Conservation (phyloP, 2,888 invertebrate genomes). For the Stratiomys singularior region DNA sequence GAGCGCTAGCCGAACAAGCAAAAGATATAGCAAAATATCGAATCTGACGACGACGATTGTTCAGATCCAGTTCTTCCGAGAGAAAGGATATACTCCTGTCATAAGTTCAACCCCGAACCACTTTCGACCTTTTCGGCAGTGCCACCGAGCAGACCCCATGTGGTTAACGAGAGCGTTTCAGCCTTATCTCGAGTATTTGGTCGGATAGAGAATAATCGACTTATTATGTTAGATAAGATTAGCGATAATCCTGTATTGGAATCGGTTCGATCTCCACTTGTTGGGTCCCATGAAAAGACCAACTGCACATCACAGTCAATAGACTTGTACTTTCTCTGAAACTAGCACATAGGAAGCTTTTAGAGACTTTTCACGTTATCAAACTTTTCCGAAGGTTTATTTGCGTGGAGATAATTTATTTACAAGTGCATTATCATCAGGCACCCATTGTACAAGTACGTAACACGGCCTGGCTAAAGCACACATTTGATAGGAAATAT, state of each 20-base stretch:
- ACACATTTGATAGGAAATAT: not conserved
- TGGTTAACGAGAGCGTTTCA: not conserved
- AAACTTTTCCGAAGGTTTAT: not conserved
- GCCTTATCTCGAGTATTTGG: not conserved
- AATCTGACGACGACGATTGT: not conserved
- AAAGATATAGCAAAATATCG: not conserved
- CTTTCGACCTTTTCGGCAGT: not conserved
- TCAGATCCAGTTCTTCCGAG: not conserved
- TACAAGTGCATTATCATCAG: not conserved
- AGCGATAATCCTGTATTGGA: slow-evolving; percentile 6
- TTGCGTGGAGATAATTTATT: not conserved
- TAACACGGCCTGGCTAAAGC: too few species aligned
- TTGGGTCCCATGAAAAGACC: not conserved
- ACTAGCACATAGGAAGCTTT: too few species aligned
- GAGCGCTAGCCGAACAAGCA: not conserved
- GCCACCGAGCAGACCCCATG: too few species aligned
- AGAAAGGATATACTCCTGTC: not conserved
- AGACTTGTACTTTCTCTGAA: too few species aligned
- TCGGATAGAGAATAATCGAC: slow-evolving; percentile 13
- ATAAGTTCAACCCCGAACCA: not conserved
- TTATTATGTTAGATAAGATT: slow-evolving; percentile 25
- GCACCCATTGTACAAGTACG: too few species aligned
- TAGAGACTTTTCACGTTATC: too few species aligned
- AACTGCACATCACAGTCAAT: too few species aligned
- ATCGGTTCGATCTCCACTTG: not conserved